Evolutionary conservation across 2,113 vertebrate species (phyloP), one percentile per base, ranked within the genome.

Genomic region (Dinomys branickii): DNA sequence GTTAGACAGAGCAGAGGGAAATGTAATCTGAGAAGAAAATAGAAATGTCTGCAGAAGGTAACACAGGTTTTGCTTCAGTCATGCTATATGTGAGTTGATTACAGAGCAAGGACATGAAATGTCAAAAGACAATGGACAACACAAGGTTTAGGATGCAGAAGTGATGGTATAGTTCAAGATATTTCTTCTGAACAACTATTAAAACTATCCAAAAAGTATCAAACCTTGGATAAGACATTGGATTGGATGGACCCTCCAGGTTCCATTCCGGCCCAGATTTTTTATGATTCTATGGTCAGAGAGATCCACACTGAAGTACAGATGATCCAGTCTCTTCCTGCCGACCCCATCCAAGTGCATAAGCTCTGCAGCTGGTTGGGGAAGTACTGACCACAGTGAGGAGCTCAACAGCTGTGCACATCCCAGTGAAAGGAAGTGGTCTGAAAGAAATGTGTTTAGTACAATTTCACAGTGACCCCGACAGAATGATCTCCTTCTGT

Each of bases 401-500:
- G 28, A 83, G 58, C n/a, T 3, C 65, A 28, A 19, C 56, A 50
- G 35, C 16, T 69, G 19, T n/a, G 44, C 3, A 67, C 19, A 85
- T 14, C 12, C 59, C 83, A 94, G 0, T 12, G 69, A 91, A 69
- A 91, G 67, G 58, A 96, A 73, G 28, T 41, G 13, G n/a, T 41
- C 91, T 88, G 6, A 85, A 94, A 78, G 56, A 67, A 86, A 91
- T 30, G 11, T 28, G 50, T 80, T 90, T 88, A 86, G 20, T 65
- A 78, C 75, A 88, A 94, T 33, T 82, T 81, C 83, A 3, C 73
- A 88, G 65, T 83, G 77, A 85, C 20, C 14, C 69, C 78, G 4
- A 20, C 50, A 38, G 94, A 95, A 90, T 35, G 44, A 50, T 17
- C 84, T 52, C 38, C 35, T 88, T 94, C 65, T 96, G 54, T 82